Percentiles rank a stretch among this genome's conserved stretches.
Conservation (phyloP, 2,113 vertebrate species). For the Ctenomys sociabilis region DNA sequence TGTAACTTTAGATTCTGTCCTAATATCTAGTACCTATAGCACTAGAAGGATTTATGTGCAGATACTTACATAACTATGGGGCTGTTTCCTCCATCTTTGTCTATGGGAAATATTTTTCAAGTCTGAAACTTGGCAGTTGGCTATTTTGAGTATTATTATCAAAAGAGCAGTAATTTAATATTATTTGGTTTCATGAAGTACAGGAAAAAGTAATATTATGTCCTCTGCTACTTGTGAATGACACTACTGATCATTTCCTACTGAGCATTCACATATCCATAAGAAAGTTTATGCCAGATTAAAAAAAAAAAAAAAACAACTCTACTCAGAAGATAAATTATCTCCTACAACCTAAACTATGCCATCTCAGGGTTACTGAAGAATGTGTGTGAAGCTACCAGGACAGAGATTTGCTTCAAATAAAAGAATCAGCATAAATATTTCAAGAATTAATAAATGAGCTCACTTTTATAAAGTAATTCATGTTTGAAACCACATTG, state of each 20-base stretch:
- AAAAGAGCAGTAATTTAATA: conserved; percentile 48
- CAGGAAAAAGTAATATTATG: conserved; percentile 13
- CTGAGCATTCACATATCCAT: neutral
- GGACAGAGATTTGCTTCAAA: neutral
- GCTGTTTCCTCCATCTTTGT: neutral
- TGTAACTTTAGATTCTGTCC: neutral
- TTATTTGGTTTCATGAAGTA: conserved; percentile 41
- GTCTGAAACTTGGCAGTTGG: conserved; percentile 1
- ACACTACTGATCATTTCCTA: neutral
- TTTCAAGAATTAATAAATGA: conserved; percentile 21
- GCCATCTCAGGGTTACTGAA: neutral
- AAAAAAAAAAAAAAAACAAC: neutral
- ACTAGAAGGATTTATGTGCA: neutral
- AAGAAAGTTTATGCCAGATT: neutral
- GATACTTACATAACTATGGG: neutral
- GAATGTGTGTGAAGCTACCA: neutral
- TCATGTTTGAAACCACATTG: neutral
- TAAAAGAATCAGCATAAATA: neutral
- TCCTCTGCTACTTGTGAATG: conserved; percentile 11
- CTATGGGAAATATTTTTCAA: conserved; percentile 36
- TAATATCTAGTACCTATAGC: neutral
- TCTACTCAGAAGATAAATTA: neutral
- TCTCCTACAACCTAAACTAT: neutral
- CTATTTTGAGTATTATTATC: conserved; percentile 40
- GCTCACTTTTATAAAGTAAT: neutral